A percentile compares a stretch with the other conserved stretches of the same genome.
phyloP scores from a whole-genome alignment of 2,888 invertebrate species.

The Erebia palarica region DNA sequence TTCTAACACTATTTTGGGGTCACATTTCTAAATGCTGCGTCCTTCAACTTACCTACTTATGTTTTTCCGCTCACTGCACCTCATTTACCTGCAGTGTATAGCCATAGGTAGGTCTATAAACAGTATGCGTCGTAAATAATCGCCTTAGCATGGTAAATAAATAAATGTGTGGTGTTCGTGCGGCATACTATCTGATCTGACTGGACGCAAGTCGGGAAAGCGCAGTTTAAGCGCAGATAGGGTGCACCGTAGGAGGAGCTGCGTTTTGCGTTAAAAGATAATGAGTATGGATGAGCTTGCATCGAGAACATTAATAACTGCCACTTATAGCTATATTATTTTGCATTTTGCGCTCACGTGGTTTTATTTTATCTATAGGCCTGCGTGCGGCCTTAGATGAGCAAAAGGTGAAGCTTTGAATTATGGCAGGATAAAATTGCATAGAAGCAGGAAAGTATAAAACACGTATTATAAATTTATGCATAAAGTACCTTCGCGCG shows the following conservation, averaged over 20 bases:
- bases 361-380: conserved; percentile 17
- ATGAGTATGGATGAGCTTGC: conserved; percentile 64
- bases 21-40: no score
- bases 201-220: conserved; percentile 68
- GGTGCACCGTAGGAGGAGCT: conserved; percentile 66
- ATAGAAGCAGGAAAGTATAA: not conserved
- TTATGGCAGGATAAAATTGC: not conserved
- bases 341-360: conserved; percentile 14
- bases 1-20: no score
- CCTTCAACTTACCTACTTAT: not conserved
- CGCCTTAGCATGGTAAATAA: conserved; percentile 75
- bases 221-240: conserved; percentile 76
- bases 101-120: conserved; percentile 64
- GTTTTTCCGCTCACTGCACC: not conserved
- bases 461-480: no score
- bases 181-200: conserved; percentile 70
- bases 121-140: conserved; percentile 78
- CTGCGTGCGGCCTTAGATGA: not conserved
- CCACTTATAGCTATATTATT: conserved; percentile 23
- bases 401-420: conserved; percentile 1
- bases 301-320: conserved; percentile 26
- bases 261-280: conserved; percentile 77
- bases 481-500: no score
- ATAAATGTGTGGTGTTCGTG: conserved; percentile 73
- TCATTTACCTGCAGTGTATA: not conserved